Base-by-base conservation (phyloP, 1,140 invertebrate species). In the Andricus grossulariae region DNA sequence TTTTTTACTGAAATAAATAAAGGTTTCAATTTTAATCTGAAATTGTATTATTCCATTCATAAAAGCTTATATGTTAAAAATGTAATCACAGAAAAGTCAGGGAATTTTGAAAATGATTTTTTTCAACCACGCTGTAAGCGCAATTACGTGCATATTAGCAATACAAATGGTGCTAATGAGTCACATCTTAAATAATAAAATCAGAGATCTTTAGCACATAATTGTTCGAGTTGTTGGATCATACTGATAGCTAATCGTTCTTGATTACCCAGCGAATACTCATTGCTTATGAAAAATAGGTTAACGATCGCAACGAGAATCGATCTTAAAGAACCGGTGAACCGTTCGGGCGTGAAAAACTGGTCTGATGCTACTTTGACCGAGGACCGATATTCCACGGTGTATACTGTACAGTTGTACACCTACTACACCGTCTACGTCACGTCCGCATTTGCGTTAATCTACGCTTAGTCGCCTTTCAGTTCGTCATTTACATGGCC, bases 301-400 rank as follows among this genome's bases (percentile, higher is more conserved):
- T 66, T 66, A 66, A 66, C 15, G 60, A 32, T 66, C 60, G 15
- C 60, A 66, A 66, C 39, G 39, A 66, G 39, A 66, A 66, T 66
- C 60, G 60, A 66, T 66, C 32, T 66, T 66, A 66, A 66, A 66
- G 60, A 66, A 66, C 60, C 60, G 32, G 25, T 66, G 60, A 66
- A 66, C 25, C 60, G 2, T 39, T 66, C 60, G n/a, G 32, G 5
- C 60, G 60, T 66, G 32, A 66, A 66, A 66, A 66, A 66, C 25
- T 66, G 25, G 57, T 16, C 25, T 66, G 60, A 66, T 39, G 32
- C 13, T 66, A 39, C 25, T 39, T 66, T 66, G 21, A 39, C 60
- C 16, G 25, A 39, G 60, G 60, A 21, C 60, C 60, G 32, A 66
- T 66, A 32, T 66, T 66, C 13, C 15, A 66, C 57, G 39, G 25